Conservation (phyloP, 64 coral and sea anemone genomes). For the Montipora sp. region DNA sequence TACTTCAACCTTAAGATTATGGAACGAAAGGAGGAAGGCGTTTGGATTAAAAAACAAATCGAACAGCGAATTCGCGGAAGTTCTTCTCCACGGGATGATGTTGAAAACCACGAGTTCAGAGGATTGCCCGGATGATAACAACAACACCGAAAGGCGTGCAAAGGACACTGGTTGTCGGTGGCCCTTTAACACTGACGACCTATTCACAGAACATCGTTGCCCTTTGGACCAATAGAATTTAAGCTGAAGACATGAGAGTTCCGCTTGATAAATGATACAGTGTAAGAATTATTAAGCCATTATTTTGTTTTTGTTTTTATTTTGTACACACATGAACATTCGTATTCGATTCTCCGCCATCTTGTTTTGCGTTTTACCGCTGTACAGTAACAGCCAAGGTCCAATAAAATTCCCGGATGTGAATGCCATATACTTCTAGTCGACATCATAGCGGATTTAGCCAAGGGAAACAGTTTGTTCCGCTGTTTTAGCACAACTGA, state of each 20-base stretch:
- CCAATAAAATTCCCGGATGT: not conserved
- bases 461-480: conserved; percentile 16
- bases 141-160: no score
- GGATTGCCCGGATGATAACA: no score
- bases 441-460: not conserved
- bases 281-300: not conserved
- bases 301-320: not conserved
- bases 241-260: not conserved
- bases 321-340: not conserved
- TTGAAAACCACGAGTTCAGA: no score
- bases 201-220: not conserved
- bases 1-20: no score
- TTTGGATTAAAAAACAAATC: no score
- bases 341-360: not conserved
- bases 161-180: no score
- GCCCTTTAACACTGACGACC: conserved; percentile 18
- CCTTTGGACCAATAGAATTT: conserved; percentile 2
- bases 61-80: no score
- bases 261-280: conserved; percentile 21
- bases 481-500: conserved; percentile 13
- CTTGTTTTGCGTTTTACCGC: not conserved
- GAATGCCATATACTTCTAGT: not conserved
- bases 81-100: no score
- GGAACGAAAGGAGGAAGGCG: no score
- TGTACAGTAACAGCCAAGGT: not conserved